phyloP scores from a whole-genome alignment of 2,888 invertebrate genomes.

The Geophilus truncorum region DNA sequence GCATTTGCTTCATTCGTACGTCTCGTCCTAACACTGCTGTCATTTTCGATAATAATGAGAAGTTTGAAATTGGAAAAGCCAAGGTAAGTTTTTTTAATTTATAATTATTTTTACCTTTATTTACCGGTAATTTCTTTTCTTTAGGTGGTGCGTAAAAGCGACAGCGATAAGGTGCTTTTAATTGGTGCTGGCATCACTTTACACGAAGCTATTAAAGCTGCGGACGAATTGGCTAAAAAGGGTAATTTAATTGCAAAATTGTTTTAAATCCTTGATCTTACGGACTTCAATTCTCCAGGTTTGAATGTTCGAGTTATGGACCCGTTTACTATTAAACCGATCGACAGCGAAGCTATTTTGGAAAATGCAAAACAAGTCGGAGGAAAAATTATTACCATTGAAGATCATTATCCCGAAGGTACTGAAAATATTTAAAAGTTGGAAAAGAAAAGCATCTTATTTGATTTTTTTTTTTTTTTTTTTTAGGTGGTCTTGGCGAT shows the following conservation, averaged over 20 bases:
- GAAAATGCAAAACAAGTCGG: conserved; percentile 70
- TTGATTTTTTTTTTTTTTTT: not conserved
- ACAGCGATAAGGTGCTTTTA: conserved; percentile 73
- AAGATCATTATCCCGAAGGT: conserved; percentile 95
- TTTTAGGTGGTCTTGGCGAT: conserved; percentile 85
- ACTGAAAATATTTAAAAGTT: too few species aligned
- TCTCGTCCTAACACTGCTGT: conserved; percentile 85
- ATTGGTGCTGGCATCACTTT: conserved; percentile 93
- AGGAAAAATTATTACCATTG: conserved; percentile 83
- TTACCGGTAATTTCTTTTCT: conserved; percentile 37
- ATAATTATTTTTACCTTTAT: too few species aligned
- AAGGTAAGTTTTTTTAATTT: conserved; percentile 47
- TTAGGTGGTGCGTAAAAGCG: conserved; percentile 66
- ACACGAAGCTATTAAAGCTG: conserved; percentile 81
- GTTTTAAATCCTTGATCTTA: too few species aligned
- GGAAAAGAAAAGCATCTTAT: too few species aligned
- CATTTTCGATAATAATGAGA: conserved; percentile 77
- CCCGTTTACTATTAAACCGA: conserved; percentile 92
- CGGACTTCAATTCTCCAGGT: conserved; percentile 41
- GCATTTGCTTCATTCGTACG: conserved; percentile 93
- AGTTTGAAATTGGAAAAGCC: conserved; percentile 64
- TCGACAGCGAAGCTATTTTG: conserved; percentile 73
- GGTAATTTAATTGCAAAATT: conserved; percentile 48
- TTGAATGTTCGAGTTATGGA: conserved; percentile 80
- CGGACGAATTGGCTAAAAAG: conserved; percentile 63